phyloP scores from a whole-genome alignment of 2,113 vertebrate species.

The Melanerpes formicivorus region DNA sequence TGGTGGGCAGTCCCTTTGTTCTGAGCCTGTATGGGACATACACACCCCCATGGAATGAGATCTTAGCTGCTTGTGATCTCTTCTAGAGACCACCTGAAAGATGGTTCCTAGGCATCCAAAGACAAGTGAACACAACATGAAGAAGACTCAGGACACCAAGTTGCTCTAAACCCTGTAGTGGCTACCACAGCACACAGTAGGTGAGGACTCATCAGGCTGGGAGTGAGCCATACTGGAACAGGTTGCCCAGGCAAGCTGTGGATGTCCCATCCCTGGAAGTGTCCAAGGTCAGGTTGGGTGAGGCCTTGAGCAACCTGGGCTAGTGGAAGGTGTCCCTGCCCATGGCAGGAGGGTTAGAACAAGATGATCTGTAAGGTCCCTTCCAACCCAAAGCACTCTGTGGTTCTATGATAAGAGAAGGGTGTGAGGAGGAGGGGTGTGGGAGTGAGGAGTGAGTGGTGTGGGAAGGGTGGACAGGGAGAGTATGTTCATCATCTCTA shows the following conservation, averaged over 20 bases:
- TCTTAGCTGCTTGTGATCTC: fast-evolving
- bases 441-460: not conserved
- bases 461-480: not conserved
- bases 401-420: not conserved
- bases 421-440: too few species aligned
- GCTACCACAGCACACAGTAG: not conserved
- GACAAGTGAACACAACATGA: not conserved
- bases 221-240: not conserved
- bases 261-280: not conserved
- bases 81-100: not conserved
- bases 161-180: not conserved
- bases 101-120: not conserved
- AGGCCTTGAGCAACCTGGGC: not conserved
- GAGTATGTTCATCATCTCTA: not conserved
- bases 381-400: not conserved
- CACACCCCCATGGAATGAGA: not conserved
- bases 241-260: not conserved
- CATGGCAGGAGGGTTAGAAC: not conserved
- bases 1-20: not conserved
- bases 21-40: not conserved
- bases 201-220: not conserved
- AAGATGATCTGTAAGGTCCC: not conserved
- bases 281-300: not conserved
- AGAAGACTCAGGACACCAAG: not conserved
- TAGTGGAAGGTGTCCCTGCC: not conserved